These are phyloP conservation scores for Petroica traversi DNA, from an alignment of 2,113 vertebrate species.

Conservation along the genomic window DNA sequence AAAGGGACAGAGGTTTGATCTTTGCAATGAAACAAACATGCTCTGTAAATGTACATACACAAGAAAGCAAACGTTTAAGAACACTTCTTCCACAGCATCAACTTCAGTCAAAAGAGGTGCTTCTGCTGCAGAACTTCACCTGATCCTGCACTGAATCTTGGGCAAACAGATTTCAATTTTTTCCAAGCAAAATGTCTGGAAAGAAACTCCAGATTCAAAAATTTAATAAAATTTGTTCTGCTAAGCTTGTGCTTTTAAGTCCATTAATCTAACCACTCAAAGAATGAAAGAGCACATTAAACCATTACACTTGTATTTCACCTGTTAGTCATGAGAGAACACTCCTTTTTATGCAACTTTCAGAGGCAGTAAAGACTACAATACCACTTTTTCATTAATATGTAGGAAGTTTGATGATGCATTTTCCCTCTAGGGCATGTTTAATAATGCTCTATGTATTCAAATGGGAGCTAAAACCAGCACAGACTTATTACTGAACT, in stretches of 20 bases:
- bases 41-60: not conserved
- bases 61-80: not conserved
- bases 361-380: not conserved
- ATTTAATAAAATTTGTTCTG: not conserved
- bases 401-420: not conserved
- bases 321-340: not conserved
- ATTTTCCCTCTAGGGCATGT: not conserved
- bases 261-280: not conserved
- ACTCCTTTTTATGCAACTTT: not conserved
- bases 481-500: not conserved
- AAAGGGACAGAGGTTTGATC: not conserved
- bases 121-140: not conserved
- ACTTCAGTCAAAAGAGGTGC: not conserved
- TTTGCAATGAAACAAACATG: not conserved
- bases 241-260: not conserved
- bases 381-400: not conserved
- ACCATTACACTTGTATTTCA: not conserved
- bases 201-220: not conserved
- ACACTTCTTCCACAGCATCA: not conserved
- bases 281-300: not conserved
- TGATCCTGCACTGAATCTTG: not conserved
- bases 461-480: not conserved
- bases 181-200: not conserved
- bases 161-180: not conserved
- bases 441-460: not conserved